These are phyloP conservation scores for Oscheius onirici DNA, from an alignment of 2,888 invertebrate species.

Conservation along the genomic window DNA sequence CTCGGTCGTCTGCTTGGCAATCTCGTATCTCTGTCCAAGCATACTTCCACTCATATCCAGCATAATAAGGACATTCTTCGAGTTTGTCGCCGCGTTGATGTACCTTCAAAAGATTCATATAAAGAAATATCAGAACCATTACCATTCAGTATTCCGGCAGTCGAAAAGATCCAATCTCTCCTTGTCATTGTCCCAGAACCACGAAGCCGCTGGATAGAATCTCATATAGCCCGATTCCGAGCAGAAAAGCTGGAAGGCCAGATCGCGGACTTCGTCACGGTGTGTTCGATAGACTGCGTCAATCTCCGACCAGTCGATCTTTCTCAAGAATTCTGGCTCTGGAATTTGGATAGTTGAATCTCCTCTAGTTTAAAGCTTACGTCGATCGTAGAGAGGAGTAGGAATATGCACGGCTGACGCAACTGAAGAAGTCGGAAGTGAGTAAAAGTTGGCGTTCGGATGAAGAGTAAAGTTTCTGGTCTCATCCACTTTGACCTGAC, in stretches of 20 bases:
- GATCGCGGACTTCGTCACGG: slow-evolving; percentile 67
- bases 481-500: slow-evolving; percentile 41
- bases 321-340: slow-evolving; percentile 86
- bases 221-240: slow-evolving; percentile 90
- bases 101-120: slow-evolving; percentile 76
- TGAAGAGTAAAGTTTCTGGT: slow-evolving; percentile 53
- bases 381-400: slow-evolving; percentile 75
- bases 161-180: slow-evolving; percentile 82
- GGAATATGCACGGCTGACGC: slow-evolving; percentile 74
- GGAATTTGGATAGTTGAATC: slow-evolving; percentile 42
- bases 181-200: slow-evolving; percentile 69
- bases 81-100: slow-evolving; percentile 95
- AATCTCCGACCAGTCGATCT: slow-evolving; percentile 89
- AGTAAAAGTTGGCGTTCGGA: slow-evolving; percentile 69
- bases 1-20: slow-evolving; percentile 87
- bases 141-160: slow-evolving; percentile 76
- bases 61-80: slow-evolving; percentile 94
- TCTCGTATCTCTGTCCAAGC: slow-evolving; percentile 81
- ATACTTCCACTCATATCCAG: slow-evolving; percentile 79
- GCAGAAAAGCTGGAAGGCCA: slow-evolving; percentile 93
- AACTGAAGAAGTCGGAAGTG: slow-evolving; percentile 61
- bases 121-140: slow-evolving; percentile 25
- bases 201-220: slow-evolving; percentile 81
- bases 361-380: slow-evolving; percentile 49
- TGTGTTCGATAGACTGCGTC: slow-evolving; percentile 77